Percentiles rank a stretch among this genome's conserved stretches.
These are phyloP conservation scores for Solenopsis invicta DNA, from an alignment of 1,140 invertebrate species.

Conservation along the genomic window DNA sequence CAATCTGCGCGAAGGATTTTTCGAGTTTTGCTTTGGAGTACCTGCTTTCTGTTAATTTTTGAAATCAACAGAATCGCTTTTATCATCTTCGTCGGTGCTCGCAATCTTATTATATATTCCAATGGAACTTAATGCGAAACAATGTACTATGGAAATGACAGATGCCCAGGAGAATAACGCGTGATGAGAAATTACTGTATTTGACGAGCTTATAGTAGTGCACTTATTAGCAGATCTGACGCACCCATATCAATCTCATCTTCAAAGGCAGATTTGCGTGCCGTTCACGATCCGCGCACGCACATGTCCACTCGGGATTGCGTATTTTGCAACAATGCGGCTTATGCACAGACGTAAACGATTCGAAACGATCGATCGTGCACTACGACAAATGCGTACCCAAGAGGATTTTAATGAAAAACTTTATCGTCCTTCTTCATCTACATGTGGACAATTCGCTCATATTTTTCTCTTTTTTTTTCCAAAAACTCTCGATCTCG, in stretches of 20 bases:
- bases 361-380: constrained; percentile 13
- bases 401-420: constrained; percentile 19
- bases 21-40: background rate
- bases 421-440: constrained; percentile 1
- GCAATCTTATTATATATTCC: constrained; percentile 46
- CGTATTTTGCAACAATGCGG: constrained; percentile 9
- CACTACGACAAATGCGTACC: background rate
- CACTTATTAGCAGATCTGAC: constrained; percentile 57
- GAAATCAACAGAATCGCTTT: background rate
- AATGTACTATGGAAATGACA: constrained; percentile 69
- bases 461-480: background rate
- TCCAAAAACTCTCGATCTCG: background rate
- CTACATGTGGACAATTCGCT: background rate
- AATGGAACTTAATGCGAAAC: constrained; percentile 65
- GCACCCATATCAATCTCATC: constrained; percentile 48
- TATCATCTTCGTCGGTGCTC: background rate
- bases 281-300: background rate
- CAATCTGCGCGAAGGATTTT: background rate
- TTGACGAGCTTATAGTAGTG: constrained; percentile 67
- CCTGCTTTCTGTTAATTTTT: background rate
- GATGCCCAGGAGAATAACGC: constrained; percentile 67
- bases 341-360: background rate
- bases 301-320: background rate
- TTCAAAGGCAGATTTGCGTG: constrained; percentile 31
- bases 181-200: constrained; percentile 69